These are phyloP conservation scores for Cantharis rufa DNA, from an alignment of 2,888 invertebrate species.

Conservation along the genomic window DNA sequence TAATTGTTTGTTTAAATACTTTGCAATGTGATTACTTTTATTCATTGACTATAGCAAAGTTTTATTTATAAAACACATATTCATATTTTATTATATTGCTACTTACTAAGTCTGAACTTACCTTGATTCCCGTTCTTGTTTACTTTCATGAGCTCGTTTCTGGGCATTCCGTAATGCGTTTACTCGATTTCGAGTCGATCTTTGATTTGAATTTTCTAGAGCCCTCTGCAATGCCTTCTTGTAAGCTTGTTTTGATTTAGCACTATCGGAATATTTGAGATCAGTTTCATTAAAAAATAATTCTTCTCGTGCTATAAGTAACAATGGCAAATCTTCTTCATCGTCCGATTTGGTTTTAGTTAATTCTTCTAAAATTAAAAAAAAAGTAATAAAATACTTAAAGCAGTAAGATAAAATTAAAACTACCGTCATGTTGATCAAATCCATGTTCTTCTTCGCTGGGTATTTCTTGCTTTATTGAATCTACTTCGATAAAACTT, in stretches of 20 bases:
- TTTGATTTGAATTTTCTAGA: neutral
- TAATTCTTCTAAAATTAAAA: neutral
- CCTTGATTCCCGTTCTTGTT: slow-evolving; percentile 5
- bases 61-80: no score
- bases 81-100: no score
- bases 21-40: no score
- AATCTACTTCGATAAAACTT: neutral
- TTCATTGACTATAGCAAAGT: no score
- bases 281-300: neutral
- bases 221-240: slow-evolving; percentile 5
- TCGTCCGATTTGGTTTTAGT: neutral
- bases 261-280: neutral
- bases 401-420: neutral
- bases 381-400: neutral
- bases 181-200: neutral
- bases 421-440: neutral
- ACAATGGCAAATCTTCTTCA: neutral
- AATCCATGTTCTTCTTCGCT: neutral
- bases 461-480: neutral
- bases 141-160: slow-evolving; percentile 11
- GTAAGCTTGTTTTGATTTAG: slow-evolving; percentile 1
- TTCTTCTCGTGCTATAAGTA: neutral
- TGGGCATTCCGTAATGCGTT: slow-evolving; percentile 10
- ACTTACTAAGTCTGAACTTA: no score
- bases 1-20: no score